Evolutionary conservation across 30 jellyfish, hydroid and myxozoan genomes (phyloP).

Genomic region (Cassiopea xamachana): DNA sequence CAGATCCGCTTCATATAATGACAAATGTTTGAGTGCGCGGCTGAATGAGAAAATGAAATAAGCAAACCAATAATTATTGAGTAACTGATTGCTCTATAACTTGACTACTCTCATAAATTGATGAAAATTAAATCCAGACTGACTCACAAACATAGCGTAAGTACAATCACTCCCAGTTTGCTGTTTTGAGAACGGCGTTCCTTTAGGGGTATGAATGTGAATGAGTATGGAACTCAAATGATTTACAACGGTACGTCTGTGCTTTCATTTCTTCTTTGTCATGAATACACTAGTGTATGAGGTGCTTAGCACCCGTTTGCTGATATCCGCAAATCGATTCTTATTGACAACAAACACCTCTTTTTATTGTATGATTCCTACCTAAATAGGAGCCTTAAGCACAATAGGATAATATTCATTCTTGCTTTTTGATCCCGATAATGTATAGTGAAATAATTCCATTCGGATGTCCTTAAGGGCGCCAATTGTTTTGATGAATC

Average conservation of each 20-base stretch:
- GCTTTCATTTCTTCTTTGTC: not conserved
- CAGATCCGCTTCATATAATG: no score
- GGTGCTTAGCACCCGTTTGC: slow-evolving; percentile 3
- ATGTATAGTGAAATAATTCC: slow-evolving; percentile 4
- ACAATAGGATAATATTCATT: not conserved
- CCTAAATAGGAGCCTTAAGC: not conserved
- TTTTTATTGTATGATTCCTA: not conserved
- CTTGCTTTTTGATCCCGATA: not conserved
- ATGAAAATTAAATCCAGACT: no score
- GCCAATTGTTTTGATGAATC: slow-evolving; percentile 26
- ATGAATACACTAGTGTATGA: not conserved
- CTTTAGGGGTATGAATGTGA: not conserved
- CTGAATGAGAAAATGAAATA: no score
- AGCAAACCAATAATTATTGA: no score
- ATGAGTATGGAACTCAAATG: not conserved
- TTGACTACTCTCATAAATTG: no score
- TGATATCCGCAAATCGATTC: not conserved
- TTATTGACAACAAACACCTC: slow-evolving; percentile 7
- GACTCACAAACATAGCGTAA: no score
- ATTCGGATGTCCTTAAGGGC: slow-evolving; percentile 51
- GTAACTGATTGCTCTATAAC: no score
- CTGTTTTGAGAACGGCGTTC: not conserved
- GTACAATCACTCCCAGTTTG: not conserved
- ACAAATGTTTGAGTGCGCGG: no score
- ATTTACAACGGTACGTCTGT: not conserved